Conservation (phyloP, 2,888 invertebrate species). For the Tachina lurida region DNA sequence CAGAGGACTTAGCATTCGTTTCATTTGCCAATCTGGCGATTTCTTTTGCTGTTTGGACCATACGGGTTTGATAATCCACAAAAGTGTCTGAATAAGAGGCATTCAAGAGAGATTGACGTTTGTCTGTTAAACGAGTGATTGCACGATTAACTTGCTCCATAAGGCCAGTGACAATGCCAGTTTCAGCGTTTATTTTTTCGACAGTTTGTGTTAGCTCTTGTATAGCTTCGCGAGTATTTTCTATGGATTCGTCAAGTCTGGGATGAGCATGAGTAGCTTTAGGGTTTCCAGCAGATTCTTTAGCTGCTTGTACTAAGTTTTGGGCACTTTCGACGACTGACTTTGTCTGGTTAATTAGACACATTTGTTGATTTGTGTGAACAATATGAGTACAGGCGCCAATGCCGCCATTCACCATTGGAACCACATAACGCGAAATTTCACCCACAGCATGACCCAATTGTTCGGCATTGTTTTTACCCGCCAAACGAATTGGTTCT, state of each 20-base stretch:
- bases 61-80: constrained; percentile 98
- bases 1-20: constrained; percentile 93
- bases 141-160: constrained; percentile 95
- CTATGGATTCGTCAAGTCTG: constrained; percentile 91
- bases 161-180: constrained; percentile 94
- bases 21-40: constrained; percentile 96
- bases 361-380: constrained; percentile 93
- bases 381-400: constrained; percentile 95
- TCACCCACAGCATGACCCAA: constrained; percentile 94
- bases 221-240: constrained; percentile 90
- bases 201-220: constrained; percentile 91
- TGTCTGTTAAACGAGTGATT: constrained; percentile 91
- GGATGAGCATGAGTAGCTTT: constrained; percentile 91
- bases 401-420: constrained; percentile 91
- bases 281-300: constrained; percentile 96
- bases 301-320: constrained; percentile 92
- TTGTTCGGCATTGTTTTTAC: constrained; percentile 95
- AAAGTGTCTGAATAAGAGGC: constrained; percentile 89
- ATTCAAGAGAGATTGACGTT: constrained; percentile 88
- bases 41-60: constrained; percentile 97
- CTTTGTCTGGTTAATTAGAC: constrained; percentile 94
- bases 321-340: constrained; percentile 97
- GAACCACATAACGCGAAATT: constrained; percentile 91
- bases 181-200: constrained; percentile 92
- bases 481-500: constrained; percentile 92